A percentile compares a stretch with the other conserved stretches of the same genome.
Conservation (phyloP, 2,888 invertebrate species). For the Morinoia aosen region DNA sequence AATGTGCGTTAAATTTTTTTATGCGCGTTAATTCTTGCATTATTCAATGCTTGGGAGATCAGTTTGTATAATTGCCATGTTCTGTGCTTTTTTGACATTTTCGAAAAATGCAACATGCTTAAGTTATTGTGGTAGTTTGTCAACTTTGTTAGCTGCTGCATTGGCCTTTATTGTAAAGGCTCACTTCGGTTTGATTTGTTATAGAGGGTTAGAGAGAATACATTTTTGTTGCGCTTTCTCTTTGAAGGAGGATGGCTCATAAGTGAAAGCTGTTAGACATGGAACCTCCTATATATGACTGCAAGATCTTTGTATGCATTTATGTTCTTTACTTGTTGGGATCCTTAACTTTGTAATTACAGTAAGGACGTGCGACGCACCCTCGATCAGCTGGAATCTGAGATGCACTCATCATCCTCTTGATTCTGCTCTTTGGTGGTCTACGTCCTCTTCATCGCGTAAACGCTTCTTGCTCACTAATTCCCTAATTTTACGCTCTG, state of each 20-base stretch:
- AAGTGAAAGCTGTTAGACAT: not conserved
- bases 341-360: slow-evolving; percentile 56
- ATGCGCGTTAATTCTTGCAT: no score
- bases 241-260: not conserved
- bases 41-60: no score
- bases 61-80: no score
- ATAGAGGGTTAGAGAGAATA: not conserved
- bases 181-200: no score
- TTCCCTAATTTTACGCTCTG: not conserved
- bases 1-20: no score
- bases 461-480: not conserved
- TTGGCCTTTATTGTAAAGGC: no score
- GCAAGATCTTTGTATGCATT: not conserved
- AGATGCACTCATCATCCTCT: slow-evolving; percentile 54
- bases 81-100: no score
- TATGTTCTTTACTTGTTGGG: not conserved
- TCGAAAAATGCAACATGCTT: no score
- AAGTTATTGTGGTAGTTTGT: no score
- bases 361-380: slow-evolving; percentile 64
- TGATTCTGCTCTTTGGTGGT: not conserved
- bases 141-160: no score
- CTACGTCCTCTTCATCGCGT: not conserved
- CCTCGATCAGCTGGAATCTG: slow-evolving; percentile 63
- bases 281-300: not conserved
- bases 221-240: not conserved